Percentiles rank a stretch among this genome's conserved stretches.
Evolutionary conservation across 1,140 invertebrate species (phyloP).

Genomic region (Oreohelix idahoensis): DNA sequence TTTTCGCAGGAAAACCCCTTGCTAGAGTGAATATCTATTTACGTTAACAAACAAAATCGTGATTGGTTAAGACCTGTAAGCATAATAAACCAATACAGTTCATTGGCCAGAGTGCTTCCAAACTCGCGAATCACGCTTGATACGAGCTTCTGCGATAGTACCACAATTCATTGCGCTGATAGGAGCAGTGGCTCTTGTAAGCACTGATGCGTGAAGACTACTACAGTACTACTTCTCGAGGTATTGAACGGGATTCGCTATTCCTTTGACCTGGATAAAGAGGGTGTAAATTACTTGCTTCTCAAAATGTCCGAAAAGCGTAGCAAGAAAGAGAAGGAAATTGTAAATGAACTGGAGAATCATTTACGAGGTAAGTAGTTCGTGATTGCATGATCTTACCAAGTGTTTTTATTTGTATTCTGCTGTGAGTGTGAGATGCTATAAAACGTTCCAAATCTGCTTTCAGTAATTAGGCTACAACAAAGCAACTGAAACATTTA

Average conservation of each 20-base stretch:
- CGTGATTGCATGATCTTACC: neutral
- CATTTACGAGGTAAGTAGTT: constrained; percentile 62
- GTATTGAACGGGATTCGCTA: neutral
- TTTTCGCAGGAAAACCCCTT: neutral
- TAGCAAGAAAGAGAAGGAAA: constrained; percentile 65
- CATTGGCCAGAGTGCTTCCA: neutral
- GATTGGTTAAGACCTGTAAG: neutral
- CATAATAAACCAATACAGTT: neutral
- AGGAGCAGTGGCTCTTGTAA: neutral
- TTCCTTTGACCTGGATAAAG: neutral
- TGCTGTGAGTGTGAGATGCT: no score
- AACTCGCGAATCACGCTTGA: constrained; percentile 5
- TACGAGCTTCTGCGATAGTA: neutral
- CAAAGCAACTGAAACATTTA: no score
- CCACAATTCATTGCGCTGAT: constrained; percentile 22
- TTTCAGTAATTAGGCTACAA: no score
- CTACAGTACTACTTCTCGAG: neutral
- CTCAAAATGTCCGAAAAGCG: constrained; percentile 60
- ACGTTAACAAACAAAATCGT: neutral
- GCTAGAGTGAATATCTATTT: neutral
- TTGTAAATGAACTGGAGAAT: constrained; percentile 59
- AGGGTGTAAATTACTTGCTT: neutral
- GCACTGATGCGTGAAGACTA: constrained; percentile 30
- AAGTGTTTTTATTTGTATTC: no score
- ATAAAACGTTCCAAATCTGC: no score